Conservation (phyloP, 2,888 invertebrate species). For the Thelaira solivaga region DNA sequence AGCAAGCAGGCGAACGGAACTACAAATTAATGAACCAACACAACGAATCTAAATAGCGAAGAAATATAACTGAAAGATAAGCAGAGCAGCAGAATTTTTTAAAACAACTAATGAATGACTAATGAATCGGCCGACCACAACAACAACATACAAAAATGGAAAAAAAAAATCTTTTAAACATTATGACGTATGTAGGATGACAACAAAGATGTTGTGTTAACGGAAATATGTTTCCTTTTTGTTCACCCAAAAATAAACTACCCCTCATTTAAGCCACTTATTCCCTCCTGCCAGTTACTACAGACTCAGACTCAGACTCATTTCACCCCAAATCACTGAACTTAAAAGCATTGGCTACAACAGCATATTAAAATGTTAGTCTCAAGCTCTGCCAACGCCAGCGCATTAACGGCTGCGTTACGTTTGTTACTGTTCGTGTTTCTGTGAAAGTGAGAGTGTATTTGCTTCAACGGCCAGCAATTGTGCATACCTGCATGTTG, state of each 20-base stretch:
- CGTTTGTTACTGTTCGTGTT: neutral
- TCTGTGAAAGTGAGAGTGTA: neutral
- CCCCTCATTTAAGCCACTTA: neutral
- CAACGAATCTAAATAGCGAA: constrained; percentile 27
- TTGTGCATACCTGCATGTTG: neutral
- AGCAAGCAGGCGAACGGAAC: neutral
- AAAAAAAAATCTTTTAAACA: constrained; percentile 1
- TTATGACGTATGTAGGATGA: constrained; percentile 23
- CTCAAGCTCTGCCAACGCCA: neutral
- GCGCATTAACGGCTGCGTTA: neutral
- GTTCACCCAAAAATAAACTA: neutral
- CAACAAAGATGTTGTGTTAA: neutral
- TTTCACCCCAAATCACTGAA: constrained; percentile 23
- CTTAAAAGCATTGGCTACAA: neutral
- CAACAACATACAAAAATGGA: too few relatives aligned
- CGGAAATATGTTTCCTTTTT: constrained; percentile 43
- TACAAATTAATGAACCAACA: constrained; percentile 18
- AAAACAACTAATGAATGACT: constrained; percentile 8
- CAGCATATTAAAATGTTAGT: neutral
- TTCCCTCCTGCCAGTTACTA: constrained; percentile 1
- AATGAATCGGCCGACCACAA: constrained; percentile 29
- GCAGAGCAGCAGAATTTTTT: neutral
- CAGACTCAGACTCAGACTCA: constrained; percentile 17
- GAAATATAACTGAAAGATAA: too few relatives aligned
- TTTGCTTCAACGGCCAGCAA: neutral